Conservation (phyloP, 2,888 invertebrate genomes). For the Carpatolechia fugitivella region DNA sequence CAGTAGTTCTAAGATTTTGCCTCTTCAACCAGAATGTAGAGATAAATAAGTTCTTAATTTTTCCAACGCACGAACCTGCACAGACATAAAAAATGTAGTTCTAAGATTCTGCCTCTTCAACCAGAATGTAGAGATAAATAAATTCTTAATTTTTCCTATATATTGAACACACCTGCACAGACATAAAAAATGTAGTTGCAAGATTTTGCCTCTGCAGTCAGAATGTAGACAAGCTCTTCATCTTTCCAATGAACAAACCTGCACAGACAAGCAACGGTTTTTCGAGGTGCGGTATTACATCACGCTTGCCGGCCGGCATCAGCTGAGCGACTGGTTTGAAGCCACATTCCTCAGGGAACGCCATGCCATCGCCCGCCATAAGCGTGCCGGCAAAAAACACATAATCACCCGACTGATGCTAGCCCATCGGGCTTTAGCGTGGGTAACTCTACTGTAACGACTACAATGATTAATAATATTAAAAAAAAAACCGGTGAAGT, state of each 20-base stretch:
- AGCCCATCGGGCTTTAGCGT: no score
- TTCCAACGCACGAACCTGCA: background rate
- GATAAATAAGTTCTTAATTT: background rate
- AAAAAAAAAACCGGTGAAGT: no score
- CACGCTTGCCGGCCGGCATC: background rate
- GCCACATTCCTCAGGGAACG: slow-evolving; percentile 21
- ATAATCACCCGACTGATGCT: no score
- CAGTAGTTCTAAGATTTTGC: no score
- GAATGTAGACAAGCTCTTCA: background rate
- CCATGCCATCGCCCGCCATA: slow-evolving; percentile 13
- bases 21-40: background rate
- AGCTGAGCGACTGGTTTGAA: slow-evolving; percentile 19
- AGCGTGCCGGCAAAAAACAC: background rate
- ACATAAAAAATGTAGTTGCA: no score
- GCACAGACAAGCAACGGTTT: background rate
- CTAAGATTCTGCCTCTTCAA: no score
- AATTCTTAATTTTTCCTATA: background rate
- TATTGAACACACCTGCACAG: background rate
- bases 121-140: background rate
- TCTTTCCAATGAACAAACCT: background rate
- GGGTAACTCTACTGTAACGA: no score
- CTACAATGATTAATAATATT: no score
- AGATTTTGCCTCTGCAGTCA: no score
- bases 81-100: no score
- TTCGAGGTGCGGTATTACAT: background rate